Conservation (phyloP, 2,797 vertebrate species). For the Coilia nasus region DNA sequence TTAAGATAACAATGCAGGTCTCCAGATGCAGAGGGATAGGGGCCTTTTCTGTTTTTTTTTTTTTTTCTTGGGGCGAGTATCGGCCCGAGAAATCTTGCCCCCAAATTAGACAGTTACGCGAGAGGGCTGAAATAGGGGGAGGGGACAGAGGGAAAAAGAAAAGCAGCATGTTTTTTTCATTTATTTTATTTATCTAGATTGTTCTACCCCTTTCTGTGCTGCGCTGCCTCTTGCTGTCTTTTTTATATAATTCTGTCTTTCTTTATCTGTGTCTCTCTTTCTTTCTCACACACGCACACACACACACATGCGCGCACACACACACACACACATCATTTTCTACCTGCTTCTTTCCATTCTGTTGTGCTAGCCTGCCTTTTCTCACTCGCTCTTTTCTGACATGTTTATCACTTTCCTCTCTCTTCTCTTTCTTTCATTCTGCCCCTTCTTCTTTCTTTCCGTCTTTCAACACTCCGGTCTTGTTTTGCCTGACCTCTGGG, state of each 20-base stretch:
- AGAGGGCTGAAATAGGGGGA: too few relatives aligned
- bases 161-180: conserved; percentile 31
- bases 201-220: background rate
- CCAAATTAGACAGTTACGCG: conserved; percentile 40
- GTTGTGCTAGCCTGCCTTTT: too few relatives aligned
- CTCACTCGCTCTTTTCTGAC: too few relatives aligned
- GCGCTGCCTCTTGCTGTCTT: conserved; percentile 16
- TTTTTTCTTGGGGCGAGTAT: conserved; percentile 27
- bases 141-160: background rate
- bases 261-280: conserved; percentile 38
- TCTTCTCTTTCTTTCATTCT: background rate
- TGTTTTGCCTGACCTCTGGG: conserved; percentile 50
- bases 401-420: background rate
- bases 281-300: background rate
- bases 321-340: too few relatives aligned
- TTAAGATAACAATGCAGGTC: conserved; percentile 47
- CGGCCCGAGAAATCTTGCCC: conserved; percentile 29
- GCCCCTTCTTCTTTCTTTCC: conserved; percentile 31
- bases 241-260: background rate
- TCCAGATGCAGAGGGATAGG: conserved; percentile 47
- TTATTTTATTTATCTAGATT: conserved; percentile 34
- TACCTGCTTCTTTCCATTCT: too few relatives aligned
- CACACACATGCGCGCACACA: too few relatives aligned
- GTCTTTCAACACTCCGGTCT: conserved; percentile 17
- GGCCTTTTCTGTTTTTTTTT: conserved; percentile 38